phyloP scores from a whole-genome alignment of 2,888 invertebrate genomes.

The Xylophagus ater region DNA sequence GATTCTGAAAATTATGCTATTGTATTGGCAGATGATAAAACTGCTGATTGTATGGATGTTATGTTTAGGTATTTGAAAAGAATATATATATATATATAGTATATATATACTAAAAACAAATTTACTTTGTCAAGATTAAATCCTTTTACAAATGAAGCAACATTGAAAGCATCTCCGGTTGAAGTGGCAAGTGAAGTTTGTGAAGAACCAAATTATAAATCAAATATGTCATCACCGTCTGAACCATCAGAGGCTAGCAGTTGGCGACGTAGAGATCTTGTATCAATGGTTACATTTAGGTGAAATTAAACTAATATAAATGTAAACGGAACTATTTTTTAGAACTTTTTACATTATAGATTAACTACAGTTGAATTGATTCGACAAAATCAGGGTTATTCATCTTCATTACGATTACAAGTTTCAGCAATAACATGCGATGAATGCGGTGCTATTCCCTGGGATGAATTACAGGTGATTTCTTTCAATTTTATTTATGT shows the following conservation, averaged over 20 bases:
- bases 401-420: constrained; percentile 56
- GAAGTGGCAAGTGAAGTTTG: constrained; percentile 79
- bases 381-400: constrained; percentile 56
- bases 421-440: constrained; percentile 61
- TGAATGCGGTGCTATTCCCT: constrained; percentile 79
- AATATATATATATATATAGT: background rate
- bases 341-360: constrained; percentile 45
- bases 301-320: constrained; percentile 19
- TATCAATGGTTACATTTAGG: constrained; percentile 43
- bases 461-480: constrained; percentile 88
- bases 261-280: constrained; percentile 67
- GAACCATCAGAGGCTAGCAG: constrained; percentile 72
- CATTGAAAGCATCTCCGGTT: constrained; percentile 41
- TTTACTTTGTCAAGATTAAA: constrained; percentile 28
- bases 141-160: constrained; percentile 42
- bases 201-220: constrained; percentile 50
- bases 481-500: too few relatives aligned
- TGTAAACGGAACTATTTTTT: background rate
- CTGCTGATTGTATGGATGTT: constrained; percentile 57
- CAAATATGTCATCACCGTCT: constrained; percentile 65
- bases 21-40: constrained; percentile 52
- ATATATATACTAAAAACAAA: background rate
- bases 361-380: constrained; percentile 62
- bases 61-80: constrained; percentile 46
- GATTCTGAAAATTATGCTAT: constrained; percentile 81